A percentile compares a stretch with the other conserved stretches of the same genome.
Evolutionary conservation across 2,797 vertebrate species (phyloP).

Genomic region (Chelonia mydas): DNA sequence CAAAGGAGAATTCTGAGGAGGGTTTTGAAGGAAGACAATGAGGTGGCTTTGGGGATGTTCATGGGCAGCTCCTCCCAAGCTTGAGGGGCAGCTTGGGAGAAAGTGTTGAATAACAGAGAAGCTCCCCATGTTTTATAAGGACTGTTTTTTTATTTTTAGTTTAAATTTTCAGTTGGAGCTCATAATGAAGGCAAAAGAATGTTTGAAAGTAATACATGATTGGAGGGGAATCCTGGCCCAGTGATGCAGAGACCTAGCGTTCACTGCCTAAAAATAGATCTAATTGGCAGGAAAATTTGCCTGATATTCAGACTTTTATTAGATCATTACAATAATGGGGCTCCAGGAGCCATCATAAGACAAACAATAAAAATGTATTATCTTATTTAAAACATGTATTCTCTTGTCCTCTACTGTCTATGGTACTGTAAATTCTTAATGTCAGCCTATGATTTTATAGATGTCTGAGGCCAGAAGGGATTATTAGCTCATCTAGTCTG

Average conservation of each 20-base stretch:
- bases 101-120: neutral
- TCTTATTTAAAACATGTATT: neutral
- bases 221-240: constrained; percentile 5
- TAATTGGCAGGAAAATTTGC: neutral
- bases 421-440: accelerated
- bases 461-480: neutral
- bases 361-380: neutral
- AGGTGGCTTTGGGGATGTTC: neutral
- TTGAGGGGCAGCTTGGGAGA: neutral
- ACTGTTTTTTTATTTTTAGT: neutral
- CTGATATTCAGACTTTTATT: neutral
- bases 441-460: neutral
- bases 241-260: neutral
- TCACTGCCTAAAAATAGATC: neutral
- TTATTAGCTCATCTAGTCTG: neutral
- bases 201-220: neutral
- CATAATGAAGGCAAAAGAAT: neutral
- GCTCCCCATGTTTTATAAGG: neutral
- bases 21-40: neutral
- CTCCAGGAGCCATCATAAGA: neutral
- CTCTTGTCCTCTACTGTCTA: neutral
- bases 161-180: neutral
- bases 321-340: neutral
- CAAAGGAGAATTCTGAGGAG: neutral
- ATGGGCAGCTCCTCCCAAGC: neutral